phyloP scores from a whole-genome alignment of 2,797 vertebrate genomes.

The Pitangus sulphuratus region DNA sequence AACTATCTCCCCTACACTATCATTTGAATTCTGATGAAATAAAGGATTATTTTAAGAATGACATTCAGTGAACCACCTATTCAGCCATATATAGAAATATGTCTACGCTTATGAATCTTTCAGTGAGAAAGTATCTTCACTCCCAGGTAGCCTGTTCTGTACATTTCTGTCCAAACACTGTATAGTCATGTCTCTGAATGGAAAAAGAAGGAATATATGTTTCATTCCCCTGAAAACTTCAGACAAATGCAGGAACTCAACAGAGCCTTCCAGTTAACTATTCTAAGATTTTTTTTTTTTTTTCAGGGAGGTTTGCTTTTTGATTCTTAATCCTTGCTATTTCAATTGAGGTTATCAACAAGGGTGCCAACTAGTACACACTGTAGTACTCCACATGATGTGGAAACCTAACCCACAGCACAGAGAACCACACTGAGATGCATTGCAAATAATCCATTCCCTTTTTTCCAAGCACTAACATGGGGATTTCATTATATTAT shows the following conservation, averaged over 20 bases:
- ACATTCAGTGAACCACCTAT: neutral
- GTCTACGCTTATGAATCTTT: neutral
- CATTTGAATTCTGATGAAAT: neutral
- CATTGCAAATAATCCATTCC: neutral
- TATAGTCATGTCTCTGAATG: neutral
- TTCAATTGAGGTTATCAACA: slow-evolving; percentile 8
- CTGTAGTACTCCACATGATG: neutral
- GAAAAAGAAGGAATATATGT: neutral
- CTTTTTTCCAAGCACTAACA: neutral
- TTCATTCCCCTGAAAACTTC: neutral
- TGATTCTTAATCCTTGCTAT: slow-evolving; percentile 10
- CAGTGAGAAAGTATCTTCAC: neutral
- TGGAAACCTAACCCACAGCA: neutral
- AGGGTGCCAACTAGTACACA: slow-evolving; percentile 1
- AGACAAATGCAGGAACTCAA: slow-evolving; percentile 3
- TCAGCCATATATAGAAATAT: neutral
- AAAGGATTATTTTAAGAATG: neutral
- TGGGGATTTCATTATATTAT: neutral
- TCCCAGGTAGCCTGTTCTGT: neutral
- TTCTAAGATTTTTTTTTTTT: neutral
- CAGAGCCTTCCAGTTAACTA: neutral
- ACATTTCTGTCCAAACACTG: neutral
- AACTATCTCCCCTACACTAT: neutral
- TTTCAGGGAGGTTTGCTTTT: slow-evolving; percentile 7
- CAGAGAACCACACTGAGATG: neutral